Evolutionary conservation across 2,888 invertebrate genomes (phyloP), one percentile per base, ranked within the genome.

Genomic region (Melanotus villosus): DNA sequence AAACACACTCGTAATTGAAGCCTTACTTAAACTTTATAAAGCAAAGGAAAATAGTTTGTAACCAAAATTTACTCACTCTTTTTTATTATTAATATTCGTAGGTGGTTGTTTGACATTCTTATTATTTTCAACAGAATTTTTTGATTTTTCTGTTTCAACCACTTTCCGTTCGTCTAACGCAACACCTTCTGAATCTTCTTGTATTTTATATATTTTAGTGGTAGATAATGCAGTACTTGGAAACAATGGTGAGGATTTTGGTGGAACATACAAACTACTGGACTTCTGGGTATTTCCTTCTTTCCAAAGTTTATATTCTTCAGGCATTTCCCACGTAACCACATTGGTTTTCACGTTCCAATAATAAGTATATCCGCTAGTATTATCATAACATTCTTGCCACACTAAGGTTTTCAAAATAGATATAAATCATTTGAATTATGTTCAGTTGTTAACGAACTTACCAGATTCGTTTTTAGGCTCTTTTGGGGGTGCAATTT

Each of bases 361-460:
- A 76, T 89, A 91, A 79, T 91, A 91, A 0, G 88, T 85, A 79
- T 88, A 90, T 1, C 90, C 90, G 0, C 88, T 87, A 10, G 84
- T 83, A 76, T 89, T 87, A 78, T 90, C 90, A 73, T 85, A 86
- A 77, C 90, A 90, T 80, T 90, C 88, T 85, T 91, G 88, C 92
- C 92, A 91, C 78, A 86, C 88, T 89, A 84, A 65, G 32, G 30
- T n/a, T n/a, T n/a, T n/a, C n/a, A n/a, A n/a, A n/a, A n/a, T n/a
- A n/a, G n/a, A n/a, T n/a, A n/a, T n/a, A n/a, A n/a, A n/a, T 60
- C 18, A 36, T 12, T 23, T 41, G 57, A 54, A 59, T 14, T 38
- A 5, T 14, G 5, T 14, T 3, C 10, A 38, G 1, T 3, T 1
- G 6, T 12, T 32, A 16, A 10, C 10, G 10, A 12, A 23, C 12